These are phyloP conservation scores for Amphimedon queenslandica DNA, from an alignment of 37 sponge, comb jelly and placozoan species.

Conservation along the genomic window DNA sequence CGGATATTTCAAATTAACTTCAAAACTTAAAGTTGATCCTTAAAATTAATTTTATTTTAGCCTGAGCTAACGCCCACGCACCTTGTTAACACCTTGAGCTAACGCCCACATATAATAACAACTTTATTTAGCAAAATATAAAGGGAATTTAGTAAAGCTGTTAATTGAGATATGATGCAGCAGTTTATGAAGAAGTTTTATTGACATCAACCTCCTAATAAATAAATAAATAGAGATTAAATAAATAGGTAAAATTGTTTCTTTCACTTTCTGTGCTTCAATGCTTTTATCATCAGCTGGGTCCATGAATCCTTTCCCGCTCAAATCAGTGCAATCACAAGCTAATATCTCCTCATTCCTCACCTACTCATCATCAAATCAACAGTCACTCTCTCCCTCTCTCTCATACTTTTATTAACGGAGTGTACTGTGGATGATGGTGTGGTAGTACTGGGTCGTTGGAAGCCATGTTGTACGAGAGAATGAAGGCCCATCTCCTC, in stretches of 20 bases:
- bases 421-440: conserved; percentile 86
- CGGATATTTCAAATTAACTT: conserved; percentile 49
- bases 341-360: too few relatives aligned
- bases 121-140: not conserved
- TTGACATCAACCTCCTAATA: not conserved
- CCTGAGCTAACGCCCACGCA: too few relatives aligned
- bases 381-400: not conserved
- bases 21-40: conserved; percentile 62
- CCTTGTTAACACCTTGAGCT: too few relatives aligned
- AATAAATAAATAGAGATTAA: too few relatives aligned
- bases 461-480: conserved; percentile 81
- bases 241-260: too few relatives aligned
- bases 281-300: conserved; percentile 17
- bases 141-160: not conserved
- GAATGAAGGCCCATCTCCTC: conserved; percentile 84
- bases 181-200: too few relatives aligned
- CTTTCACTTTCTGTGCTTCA: too few relatives aligned
- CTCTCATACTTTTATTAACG: conserved; percentile 53
- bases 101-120: not conserved
- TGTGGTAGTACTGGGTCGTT: conserved; percentile 69
- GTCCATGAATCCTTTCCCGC: conserved; percentile 59
- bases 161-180: not conserved
- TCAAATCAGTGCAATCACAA: conserved; percentile 38
- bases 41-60: too few relatives aligned
- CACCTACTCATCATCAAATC: too few relatives aligned